Conservation (phyloP, 2,888 invertebrate genomes). For the Torymus aiolomorphi region DNA sequence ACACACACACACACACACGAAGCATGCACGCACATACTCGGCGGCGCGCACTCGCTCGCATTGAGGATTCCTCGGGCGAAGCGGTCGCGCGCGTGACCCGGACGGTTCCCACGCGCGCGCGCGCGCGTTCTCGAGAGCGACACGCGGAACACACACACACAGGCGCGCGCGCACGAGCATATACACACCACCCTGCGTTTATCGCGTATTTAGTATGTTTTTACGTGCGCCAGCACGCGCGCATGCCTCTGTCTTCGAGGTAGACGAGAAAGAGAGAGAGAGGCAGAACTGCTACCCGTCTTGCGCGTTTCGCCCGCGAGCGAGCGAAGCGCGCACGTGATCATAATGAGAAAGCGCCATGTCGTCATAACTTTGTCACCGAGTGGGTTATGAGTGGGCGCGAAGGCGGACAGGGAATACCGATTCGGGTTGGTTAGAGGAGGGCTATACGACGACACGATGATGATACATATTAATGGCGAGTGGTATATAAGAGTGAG, state of each 20-base stretch:
- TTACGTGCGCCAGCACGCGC: slow-evolving; percentile 38
- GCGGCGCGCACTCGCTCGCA: slow-evolving; percentile 58
- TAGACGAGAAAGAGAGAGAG: not conserved
- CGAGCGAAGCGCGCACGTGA: slow-evolving; percentile 37
- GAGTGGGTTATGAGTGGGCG: not conserved
- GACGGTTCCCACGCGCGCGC: slow-evolving; percentile 72
- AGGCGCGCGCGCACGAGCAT: not conserved
- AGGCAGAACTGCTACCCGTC: slow-evolving; percentile 40
- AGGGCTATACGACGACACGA: slow-evolving; percentile 2
- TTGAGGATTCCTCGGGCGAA: slow-evolving; percentile 68
- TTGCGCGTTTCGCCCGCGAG: slow-evolving; percentile 30
- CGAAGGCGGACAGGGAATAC: slow-evolving; percentile 34
- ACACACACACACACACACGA: not conserved
- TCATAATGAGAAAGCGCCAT: slow-evolving; percentile 50
- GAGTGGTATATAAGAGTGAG: no score
- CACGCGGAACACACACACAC: no score
- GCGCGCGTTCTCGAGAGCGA: no score
- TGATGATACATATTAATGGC: no score
- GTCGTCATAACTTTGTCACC: slow-evolving; percentile 35
- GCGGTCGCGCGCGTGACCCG: slow-evolving; percentile 71
- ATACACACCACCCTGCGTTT: slow-evolving; percentile 65
- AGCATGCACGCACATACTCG: no score
- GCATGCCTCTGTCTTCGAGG: no score
- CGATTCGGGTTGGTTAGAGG: slow-evolving; percentile 1
- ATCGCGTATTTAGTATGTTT: slow-evolving; percentile 53